Percentiles rank a stretch among this genome's conserved stretches.
Conservation (phyloP, 2,113 vertebrate species). For the Ceyx melanurus region DNA sequence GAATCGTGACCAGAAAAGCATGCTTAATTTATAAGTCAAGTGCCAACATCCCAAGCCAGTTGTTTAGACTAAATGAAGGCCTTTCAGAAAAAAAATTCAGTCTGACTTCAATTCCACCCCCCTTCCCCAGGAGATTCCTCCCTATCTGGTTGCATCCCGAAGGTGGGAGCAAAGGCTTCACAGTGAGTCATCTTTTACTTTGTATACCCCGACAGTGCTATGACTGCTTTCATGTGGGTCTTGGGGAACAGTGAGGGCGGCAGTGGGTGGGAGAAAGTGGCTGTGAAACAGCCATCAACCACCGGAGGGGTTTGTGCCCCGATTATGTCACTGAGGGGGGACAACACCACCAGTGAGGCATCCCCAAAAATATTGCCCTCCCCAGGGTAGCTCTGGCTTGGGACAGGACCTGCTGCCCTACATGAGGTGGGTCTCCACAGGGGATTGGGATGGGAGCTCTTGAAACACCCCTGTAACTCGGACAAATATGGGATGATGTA, state of each 20-base stretch:
- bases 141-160: constrained; percentile 27
- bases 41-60: neutral
- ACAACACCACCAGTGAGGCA: neutral
- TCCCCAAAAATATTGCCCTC: neutral
- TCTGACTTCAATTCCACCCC: constrained; percentile 44
- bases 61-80: constrained; percentile 48
- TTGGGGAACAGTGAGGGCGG: neutral
- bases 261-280: neutral
- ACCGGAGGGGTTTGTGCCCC: neutral
- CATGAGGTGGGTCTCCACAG: rapidly evolving
- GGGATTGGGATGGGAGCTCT: neutral
- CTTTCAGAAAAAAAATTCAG: neutral
- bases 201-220: neutral
- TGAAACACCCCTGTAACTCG: neutral
- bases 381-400: neutral
- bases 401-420: neutral
- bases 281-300: neutral
- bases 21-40: neutral
- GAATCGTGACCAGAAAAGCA: neutral
- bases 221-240: constrained; percentile 43
- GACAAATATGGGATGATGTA: neutral
- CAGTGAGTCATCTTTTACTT: constrained; percentile 39
- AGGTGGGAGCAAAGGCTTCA: constrained; percentile 58
- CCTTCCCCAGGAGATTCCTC: constrained; percentile 38
- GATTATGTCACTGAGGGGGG: neutral